phyloP scores from a whole-genome alignment of 2,113 vertebrate species.

The Cheilinus undulatus region DNA sequence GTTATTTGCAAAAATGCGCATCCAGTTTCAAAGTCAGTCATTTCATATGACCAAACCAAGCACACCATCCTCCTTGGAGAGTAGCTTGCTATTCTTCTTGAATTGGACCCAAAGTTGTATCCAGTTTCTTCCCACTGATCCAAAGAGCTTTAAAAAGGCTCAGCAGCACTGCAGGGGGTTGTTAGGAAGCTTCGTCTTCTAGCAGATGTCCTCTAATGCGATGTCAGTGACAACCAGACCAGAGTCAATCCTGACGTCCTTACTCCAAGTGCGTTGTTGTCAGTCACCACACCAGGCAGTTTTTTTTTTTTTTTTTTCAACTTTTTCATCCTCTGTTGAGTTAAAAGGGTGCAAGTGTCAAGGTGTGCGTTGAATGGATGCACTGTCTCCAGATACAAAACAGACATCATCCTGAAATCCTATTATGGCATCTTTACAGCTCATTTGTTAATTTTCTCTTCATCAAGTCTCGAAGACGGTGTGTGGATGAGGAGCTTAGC shows the following conservation, averaged over 20 bases:
- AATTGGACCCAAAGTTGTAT: background rate
- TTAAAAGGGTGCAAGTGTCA: constrained; percentile 2
- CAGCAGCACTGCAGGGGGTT: background rate
- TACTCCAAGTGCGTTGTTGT: background rate
- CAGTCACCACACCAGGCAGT: too few species aligned
- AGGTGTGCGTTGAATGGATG: constrained; percentile 13
- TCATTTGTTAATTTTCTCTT: constrained; percentile 60
- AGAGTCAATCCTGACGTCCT: background rate
- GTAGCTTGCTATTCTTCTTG: background rate
- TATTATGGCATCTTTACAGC: constrained; percentile 42
- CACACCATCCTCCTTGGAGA: background rate
- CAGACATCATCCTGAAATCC: constrained; percentile 37
- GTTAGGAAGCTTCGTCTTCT: background rate
- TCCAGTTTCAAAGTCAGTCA: background rate
- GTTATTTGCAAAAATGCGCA: background rate
- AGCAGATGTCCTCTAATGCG: background rate
- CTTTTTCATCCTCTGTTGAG: background rate
- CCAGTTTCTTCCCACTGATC: background rate
- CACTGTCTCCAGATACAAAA: constrained; percentile 15
- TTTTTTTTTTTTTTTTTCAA: too few species aligned
- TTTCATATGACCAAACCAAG: background rate
- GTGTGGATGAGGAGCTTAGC: constrained; percentile 47
- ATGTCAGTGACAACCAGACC: background rate
- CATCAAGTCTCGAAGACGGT: constrained; percentile 34
- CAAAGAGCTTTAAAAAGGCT: background rate